A percentile compares a stretch with the other conserved stretches of the same genome.
Evolutionary conservation across 2,113 vertebrate species (phyloP).

Genomic region (Progne subis): DNA sequence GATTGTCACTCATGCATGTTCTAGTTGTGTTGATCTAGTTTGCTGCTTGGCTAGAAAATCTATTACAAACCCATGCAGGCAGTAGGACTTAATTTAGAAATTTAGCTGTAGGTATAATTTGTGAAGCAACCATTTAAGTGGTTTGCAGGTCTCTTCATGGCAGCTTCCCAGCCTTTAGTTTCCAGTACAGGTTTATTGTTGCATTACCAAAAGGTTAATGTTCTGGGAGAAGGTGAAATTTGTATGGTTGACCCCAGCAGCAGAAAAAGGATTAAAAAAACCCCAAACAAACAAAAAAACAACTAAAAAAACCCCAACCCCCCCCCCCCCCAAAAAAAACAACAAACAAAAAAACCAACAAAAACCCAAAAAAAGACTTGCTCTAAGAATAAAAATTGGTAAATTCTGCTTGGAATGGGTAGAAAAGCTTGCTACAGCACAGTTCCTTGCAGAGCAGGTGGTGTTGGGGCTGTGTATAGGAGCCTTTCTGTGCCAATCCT

Average conservation of each 20-base stretch:
- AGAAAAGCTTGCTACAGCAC: not conserved
- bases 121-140: not conserved
- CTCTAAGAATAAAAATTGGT: not conserved
- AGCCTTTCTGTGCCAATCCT: not conserved
- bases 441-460: not conserved
- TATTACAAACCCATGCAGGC: rapidly evolving
- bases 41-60: not conserved
- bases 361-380: too few species aligned
- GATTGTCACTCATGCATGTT: not conserved
- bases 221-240: not conserved
- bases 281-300: too few species aligned
- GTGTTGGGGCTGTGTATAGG: rapidly evolving
- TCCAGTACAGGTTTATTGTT: rapidly evolving
- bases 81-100: not conserved
- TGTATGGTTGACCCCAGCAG: not conserved
- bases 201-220: rapidly evolving
- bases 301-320: too few species aligned
- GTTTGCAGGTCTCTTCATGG: not conserved
- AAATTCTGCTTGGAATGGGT: not conserved
- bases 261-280: too few species aligned
- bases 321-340: too few species aligned
- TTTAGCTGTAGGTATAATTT: rapidly evolving
- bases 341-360: too few species aligned
- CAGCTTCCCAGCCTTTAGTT: not conserved
- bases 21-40: not conserved